Evolutionary conservation across 2,797 vertebrate genomes (phyloP), one percentile per base, ranked within the genome.

Genomic region (Etheostoma perlongum): DNA sequence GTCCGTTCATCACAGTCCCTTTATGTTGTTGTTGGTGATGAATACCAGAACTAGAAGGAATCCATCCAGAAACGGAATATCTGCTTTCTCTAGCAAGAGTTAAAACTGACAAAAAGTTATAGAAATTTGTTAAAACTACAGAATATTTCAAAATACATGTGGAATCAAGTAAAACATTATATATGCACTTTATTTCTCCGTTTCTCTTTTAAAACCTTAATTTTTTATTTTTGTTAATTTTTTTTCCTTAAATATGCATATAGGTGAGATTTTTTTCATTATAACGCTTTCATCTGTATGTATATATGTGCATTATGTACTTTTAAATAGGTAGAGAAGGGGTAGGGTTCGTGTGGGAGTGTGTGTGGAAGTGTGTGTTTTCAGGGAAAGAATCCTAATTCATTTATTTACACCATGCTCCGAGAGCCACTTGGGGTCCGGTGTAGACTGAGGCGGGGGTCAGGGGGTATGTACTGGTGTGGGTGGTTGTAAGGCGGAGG

Each of bases 401-500:
- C 0, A 69, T 73, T 61, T 92, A 83, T 93, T 93, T 96, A 99
- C 92, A 99, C 96, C 61, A 99, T 96, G 93, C 97, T 98, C 87
- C 95, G 95, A 36, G 97, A 97, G 86, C 97, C 97, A 23, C 97
- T 97, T 83, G 97, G 97, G 88, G 97, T 97, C 94, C 98, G 96
- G 83, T 97, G 96, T 78, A 96, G 95, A 90, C 95, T 94, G 91
- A 98, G 96, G 87, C 96, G 94, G 59, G 97, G 96, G 87, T 96
- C 96, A 0, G 97, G 97, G 1, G 97, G 97, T 53, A 97, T 98
- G 63, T 97, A 98, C 87, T 98, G 97, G 91, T 98, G 97, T 0
- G 97, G 97, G 87, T 97, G 98, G 94, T 98, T 97, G 92, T 98
- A 98, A 74, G 98, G 97, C 54, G 97, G 97, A 0, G 97, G 98